Percentiles rank a stretch among this genome's conserved stretches.
Conservation (phyloP, 2,797 vertebrate species). For the Karalla daura region DNA sequence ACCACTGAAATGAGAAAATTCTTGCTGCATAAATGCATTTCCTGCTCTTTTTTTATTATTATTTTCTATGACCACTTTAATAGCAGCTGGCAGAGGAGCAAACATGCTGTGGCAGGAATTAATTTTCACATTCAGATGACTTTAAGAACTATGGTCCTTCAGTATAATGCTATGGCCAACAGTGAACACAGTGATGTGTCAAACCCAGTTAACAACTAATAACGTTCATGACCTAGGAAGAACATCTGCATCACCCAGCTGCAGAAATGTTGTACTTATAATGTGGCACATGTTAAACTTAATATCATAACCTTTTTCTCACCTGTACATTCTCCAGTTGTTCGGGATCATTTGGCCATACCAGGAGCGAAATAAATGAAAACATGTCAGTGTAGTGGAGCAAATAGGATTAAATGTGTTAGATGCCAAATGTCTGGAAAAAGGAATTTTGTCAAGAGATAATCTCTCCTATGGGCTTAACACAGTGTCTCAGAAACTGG, state of each 20-base stretch:
- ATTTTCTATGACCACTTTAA: not conserved
- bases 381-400: constrained; percentile 88
- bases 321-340: constrained; percentile 61
- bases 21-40: not conserved
- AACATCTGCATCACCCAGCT: not conserved
- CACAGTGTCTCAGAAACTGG: constrained; percentile 69
- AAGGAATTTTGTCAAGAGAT: constrained; percentile 84
- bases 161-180: constrained; percentile 17
- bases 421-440: constrained; percentile 86
- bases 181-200: constrained; percentile 2
- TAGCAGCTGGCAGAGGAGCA: not conserved
- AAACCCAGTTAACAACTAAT: constrained; percentile 14
- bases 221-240: constrained; percentile 25
- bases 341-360: constrained; percentile 71
- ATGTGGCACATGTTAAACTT: constrained; percentile 2
- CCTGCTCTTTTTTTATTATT: not conserved
- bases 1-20: constrained; percentile 1
- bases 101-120: constrained; percentile 6
- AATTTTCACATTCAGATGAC: constrained; percentile 26
- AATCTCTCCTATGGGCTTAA: constrained; percentile 81
- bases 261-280: constrained; percentile 4
- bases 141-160: not conserved
- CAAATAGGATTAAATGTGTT: constrained; percentile 91
- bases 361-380: constrained; percentile 86
- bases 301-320: constrained; percentile 43